phyloP scores from a whole-genome alignment of 2,113 vertebrate species.

The Parus major region DNA sequence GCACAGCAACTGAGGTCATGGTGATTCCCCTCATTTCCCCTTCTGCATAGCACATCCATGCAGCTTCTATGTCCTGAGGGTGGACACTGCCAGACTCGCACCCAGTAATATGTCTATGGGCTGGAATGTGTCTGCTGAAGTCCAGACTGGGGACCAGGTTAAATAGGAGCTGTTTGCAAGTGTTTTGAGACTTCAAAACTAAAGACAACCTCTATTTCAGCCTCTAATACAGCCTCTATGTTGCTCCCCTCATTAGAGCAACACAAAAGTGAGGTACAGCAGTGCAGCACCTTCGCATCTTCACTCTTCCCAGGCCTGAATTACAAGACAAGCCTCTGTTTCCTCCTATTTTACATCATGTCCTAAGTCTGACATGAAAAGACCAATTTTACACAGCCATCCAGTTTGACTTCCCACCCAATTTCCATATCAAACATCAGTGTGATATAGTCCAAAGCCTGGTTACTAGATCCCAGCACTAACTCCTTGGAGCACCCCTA shows the following conservation, averaged over 20 bases:
- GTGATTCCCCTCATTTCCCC: not conserved
- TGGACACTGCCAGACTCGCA: not conserved
- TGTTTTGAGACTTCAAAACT: not conserved
- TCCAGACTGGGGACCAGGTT: not conserved
- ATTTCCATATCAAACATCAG: not conserved
- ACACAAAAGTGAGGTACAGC: not conserved
- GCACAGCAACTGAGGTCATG: not conserved
- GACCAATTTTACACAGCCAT: not conserved
- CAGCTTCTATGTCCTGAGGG: not conserved
- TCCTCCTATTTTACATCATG: not conserved
- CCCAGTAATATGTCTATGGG: not conserved
- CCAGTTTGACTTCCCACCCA: not conserved
- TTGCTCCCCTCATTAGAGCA: not conserved
- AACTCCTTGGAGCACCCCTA: not conserved
- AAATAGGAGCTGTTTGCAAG: not conserved
- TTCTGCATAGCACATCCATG: not conserved
- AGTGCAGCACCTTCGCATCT: not conserved
- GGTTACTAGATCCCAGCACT: not conserved
- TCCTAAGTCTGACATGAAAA: not conserved
- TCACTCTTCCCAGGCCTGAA: not conserved
- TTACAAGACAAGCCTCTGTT: not conserved
- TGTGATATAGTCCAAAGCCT: not conserved
- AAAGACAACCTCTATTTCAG: not conserved
- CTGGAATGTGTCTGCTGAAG: not conserved
- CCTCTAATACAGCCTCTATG: too few relatives aligned